A percentile compares a stretch with the other conserved stretches of the same genome.
phyloP scores from a whole-genome alignment of 2,113 vertebrate genomes.

The Gulo gulo region DNA sequence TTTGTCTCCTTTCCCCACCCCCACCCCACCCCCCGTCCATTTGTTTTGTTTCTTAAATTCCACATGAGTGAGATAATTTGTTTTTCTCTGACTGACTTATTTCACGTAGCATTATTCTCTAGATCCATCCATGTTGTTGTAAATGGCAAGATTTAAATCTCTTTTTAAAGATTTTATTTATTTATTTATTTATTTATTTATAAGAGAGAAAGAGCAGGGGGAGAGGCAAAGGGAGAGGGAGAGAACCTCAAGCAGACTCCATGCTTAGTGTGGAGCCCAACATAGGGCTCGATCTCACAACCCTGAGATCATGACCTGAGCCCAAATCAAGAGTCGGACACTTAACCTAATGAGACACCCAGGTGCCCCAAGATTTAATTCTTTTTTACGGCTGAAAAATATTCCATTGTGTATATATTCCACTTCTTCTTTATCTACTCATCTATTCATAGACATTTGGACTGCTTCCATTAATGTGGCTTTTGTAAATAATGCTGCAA shows the following conservation, averaged over 20 bases:
- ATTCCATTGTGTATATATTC: too few species aligned
- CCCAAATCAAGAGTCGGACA: too few species aligned
- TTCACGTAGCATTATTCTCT: background rate
- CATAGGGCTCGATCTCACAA: background rate
- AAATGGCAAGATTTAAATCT: background rate
- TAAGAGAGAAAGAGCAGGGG: background rate
- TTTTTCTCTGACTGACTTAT: background rate
- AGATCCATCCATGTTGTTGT: background rate
- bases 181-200: background rate
- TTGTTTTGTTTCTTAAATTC: background rate
- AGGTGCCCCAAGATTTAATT: too few species aligned
- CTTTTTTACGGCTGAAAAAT: too few species aligned
- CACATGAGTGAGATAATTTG: background rate
- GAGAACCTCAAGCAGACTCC: background rate
- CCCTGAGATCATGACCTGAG: background rate
- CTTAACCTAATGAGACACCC: too few species aligned
- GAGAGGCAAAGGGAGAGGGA: background rate
- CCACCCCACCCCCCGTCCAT: background rate
- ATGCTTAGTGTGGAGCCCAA: background rate
- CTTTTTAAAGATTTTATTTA: background rate
- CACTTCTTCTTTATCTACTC: too few species aligned
- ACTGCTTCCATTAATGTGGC: too few species aligned
- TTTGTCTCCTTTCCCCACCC: background rate
- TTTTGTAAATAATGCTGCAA: too few species aligned
- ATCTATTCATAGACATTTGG: too few species aligned